Base-by-base conservation (phyloP, 2,113 vertebrate species). In the Dromas ardeola region DNA sequence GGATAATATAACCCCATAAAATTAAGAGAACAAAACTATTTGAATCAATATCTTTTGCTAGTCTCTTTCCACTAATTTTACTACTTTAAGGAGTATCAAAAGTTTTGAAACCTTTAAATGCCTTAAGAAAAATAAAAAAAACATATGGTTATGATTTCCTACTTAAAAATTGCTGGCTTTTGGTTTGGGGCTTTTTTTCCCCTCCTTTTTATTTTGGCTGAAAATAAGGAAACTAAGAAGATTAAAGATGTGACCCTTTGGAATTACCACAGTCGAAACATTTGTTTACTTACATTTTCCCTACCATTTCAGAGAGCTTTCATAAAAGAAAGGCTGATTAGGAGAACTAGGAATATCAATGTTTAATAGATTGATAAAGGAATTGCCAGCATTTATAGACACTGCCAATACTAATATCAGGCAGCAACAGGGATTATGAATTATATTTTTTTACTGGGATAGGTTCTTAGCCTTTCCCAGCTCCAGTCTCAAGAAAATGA, bases 1-100 rank as follows among this genome's bases (percentile, higher is more conserved):
- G 94, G 71, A 93, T 94, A 98, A 97, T 97, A 96, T 96, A 98
- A 97, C 77, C 81, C 55, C 90, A 93, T 97, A 97, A 98, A 97
- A 96, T 86, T 95, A 97, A 98, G 90, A 73, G 67, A 97, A 93
- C 45, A 88, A 96, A 93, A 92, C 56, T 91, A 94, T 96, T 94
- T 92, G 71, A 97, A 98, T 98, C 96, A 97, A 94, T 95, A 95
- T 67, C 62, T 58, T 95, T 96, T 93, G n/a, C 26, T 52, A 95
- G 82, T 83, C 87, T 97, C 83, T 95, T 94, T 93, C 47, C 83
- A 90, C 55, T 91, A 61, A 83, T 91, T 94, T 81, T 86, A 88
- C 82, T 97, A 78, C 71, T 92, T 97, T 85, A 66, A 67, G 38
- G 81, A 81, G 25, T 70, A 81, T 82, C 61, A 84, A 76, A 98